Percentiles rank a stretch among this genome's conserved stretches.
Conservation (phyloP, 2,113 vertebrate genomes). For the Holacanthus passer region DNA sequence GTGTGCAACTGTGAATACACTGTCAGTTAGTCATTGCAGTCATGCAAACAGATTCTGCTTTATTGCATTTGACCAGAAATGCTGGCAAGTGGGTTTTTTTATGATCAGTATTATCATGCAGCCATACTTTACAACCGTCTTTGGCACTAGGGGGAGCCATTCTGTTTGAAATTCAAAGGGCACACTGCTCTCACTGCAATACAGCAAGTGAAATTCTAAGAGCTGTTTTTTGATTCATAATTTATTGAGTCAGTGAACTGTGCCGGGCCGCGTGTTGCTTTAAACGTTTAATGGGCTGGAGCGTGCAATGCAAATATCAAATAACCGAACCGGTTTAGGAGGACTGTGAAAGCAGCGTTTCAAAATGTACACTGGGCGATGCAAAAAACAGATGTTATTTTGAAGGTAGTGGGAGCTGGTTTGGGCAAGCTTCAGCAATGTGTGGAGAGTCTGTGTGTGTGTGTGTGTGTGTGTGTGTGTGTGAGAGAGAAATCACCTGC, state of each 20-base stretch:
- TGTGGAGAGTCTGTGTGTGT: no score
- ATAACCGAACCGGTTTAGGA: constrained; percentile 2
- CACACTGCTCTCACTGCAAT: constrained; percentile 20
- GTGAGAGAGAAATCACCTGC: constrained; percentile 56
- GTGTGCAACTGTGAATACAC: neutral
- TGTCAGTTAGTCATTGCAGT: neutral
- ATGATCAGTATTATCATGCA: neutral
- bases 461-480: no score
- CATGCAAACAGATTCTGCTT: neutral
- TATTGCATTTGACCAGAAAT: neutral
- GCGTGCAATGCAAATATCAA: constrained; percentile 45
- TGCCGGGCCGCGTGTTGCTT: constrained; percentile 49
- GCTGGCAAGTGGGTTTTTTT: neutral
- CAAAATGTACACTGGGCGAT: neutral
- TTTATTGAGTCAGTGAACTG: constrained; percentile 67
- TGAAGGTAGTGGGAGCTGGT: constrained; percentile 8
- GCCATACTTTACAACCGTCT: neutral
- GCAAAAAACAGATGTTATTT: constrained; percentile 25
- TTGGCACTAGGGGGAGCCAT: constrained; percentile 83
- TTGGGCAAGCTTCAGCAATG: neutral
- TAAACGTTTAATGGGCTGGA: constrained; percentile 55
- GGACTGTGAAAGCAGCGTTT: neutral
- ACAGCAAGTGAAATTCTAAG: constrained; percentile 47
- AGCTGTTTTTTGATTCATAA: constrained; percentile 72
- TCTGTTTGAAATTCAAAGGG: constrained; percentile 76